Evolutionary conservation across 2,797 vertebrate genomes (phyloP).

Genomic region (Taeniopygia guttata): DNA sequence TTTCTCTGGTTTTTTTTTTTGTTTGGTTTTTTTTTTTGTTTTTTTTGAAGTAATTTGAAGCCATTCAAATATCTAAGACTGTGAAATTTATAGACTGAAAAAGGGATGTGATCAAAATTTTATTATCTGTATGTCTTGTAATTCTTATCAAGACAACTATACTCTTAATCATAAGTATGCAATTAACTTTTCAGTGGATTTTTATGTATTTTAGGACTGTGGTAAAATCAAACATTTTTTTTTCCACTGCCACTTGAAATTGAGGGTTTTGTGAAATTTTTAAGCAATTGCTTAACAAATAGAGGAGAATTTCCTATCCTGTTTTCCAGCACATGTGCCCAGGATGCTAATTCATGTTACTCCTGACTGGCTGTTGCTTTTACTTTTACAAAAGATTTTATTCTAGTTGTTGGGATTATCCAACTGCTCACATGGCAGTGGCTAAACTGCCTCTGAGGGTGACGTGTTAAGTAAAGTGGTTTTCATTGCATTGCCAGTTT

Average conservation of each 20-base stretch:
- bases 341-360: not conserved
- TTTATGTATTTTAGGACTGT: not conserved
- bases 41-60: not conserved
- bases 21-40: too few species aligned
- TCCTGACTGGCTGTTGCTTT: not conserved
- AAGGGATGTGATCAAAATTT: not conserved
- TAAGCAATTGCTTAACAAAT: not conserved
- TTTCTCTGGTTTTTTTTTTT: not conserved
- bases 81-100: not conserved
- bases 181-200: not conserved
- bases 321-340: not conserved
- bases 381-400: not conserved
- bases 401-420: not conserved
- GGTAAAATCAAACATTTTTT: not conserved
- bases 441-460: not conserved
- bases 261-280: not conserved
- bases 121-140: not conserved
- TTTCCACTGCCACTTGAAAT: not conserved
- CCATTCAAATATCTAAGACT: not conserved
- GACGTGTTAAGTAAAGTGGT: not conserved
- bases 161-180: not conserved
- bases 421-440: not conserved
- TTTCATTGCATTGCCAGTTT: not conserved
- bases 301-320: not conserved
- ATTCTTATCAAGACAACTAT: not conserved